phyloP scores from a whole-genome alignment of 2,888 invertebrate species.

The Diplazon laetatorius region DNA sequence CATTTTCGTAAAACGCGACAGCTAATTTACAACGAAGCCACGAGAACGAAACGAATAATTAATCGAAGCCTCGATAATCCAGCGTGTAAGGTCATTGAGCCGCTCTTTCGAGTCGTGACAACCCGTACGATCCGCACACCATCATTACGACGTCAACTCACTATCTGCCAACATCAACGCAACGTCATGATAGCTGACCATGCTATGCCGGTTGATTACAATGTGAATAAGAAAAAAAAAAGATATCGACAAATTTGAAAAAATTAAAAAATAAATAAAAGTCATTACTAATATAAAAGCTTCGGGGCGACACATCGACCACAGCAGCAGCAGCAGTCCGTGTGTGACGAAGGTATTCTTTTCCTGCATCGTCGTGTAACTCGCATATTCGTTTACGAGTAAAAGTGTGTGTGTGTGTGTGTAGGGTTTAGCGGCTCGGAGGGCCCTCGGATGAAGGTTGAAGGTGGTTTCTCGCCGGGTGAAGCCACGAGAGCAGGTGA shows the following conservation, averaged over 20 bases:
- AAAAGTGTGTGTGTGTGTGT: slow-evolving; percentile 13
- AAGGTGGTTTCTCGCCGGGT: slow-evolving; percentile 58
- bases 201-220: slow-evolving; percentile 53
- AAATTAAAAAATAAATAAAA: slow-evolving; percentile 31
- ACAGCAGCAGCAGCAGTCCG: neutral
- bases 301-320: neutral
- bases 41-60: slow-evolving; percentile 5
- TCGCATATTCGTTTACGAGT: slow-evolving; percentile 4
- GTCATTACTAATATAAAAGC: slow-evolving; percentile 39
- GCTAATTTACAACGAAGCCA: slow-evolving; percentile 9
- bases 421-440: slow-evolving; percentile 25
- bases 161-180: slow-evolving; percentile 45
- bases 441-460: slow-evolving; percentile 55
- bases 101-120: neutral
- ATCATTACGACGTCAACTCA: slow-evolving; percentile 1
- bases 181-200: slow-evolving; percentile 48
- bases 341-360: slow-evolving; percentile 19
- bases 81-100: slow-evolving; percentile 18
- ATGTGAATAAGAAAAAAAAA: slow-evolving; percentile 18
- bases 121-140: slow-evolving; percentile 1
- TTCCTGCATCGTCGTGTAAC: slow-evolving; percentile 14
- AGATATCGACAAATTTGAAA: no score
- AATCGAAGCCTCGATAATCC: neutral
- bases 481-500: slow-evolving; percentile 59
- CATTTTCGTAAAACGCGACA: slow-evolving; percentile 15